Evolutionary conservation across 2,888 invertebrate species (phyloP).

Genomic region (Thysanoteuthis rhombus): DNA sequence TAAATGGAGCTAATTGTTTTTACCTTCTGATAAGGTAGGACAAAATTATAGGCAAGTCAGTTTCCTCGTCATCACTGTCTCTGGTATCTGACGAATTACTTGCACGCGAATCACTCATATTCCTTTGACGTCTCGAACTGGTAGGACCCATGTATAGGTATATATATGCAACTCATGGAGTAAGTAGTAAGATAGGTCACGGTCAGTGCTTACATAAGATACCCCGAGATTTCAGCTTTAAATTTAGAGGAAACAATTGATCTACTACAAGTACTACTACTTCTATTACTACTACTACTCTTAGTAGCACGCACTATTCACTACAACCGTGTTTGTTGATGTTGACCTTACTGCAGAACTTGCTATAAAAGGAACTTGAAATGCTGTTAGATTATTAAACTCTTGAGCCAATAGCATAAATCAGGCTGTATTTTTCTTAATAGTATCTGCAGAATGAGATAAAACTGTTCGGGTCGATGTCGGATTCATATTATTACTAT

Average conservation of each 20-base stretch:
- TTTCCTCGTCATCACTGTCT: conserved; percentile 44
- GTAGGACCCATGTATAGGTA: background rate
- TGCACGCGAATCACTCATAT: background rate
- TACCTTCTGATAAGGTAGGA: conserved; percentile 59
- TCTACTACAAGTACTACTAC: too few species aligned
- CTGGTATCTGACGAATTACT: background rate
- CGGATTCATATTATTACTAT: background rate
- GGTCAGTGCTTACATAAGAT: background rate
- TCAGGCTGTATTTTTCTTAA: background rate
- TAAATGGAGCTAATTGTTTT: background rate
- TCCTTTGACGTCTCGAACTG: background rate
- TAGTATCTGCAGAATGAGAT: background rate
- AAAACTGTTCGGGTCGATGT: background rate
- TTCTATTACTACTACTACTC: too few species aligned
- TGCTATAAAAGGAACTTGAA: background rate
- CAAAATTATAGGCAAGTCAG: conserved; percentile 54
- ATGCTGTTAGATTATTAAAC: background rate
- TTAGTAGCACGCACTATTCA: too few species aligned
- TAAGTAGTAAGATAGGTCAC: too few species aligned
- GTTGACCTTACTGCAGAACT: background rate
- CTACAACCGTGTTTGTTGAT: background rate
- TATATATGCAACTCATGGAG: too few species aligned
- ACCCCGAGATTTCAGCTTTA: background rate
- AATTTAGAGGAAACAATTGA: background rate
- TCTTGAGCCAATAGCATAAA: background rate